Percentiles rank a stretch among this genome's conserved stretches.
phyloP scores from a whole-genome alignment of 2,113 vertebrate genomes.

The Marcusenius ussheri region DNA sequence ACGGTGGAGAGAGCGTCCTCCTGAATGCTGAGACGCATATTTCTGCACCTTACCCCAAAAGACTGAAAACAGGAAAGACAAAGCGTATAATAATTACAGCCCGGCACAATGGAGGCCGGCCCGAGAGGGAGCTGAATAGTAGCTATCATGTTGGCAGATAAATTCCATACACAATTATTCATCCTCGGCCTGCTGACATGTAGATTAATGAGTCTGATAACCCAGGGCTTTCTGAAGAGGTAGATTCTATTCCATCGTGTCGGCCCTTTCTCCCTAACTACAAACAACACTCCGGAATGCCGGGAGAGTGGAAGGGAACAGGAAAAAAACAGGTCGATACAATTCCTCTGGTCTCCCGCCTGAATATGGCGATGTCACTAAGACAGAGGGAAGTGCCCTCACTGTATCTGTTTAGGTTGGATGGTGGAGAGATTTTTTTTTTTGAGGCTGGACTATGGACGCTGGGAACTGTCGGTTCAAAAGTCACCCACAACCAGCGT shows the following conservation, averaged over 20 bases:
- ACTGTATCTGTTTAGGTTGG: neutral
- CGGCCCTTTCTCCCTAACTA: slow-evolving; percentile 58
- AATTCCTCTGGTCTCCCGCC: slow-evolving; percentile 60
- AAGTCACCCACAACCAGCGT: neutral
- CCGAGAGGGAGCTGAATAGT: slow-evolving; percentile 77
- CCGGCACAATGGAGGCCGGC: slow-evolving; percentile 69
- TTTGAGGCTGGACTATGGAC: neutral
- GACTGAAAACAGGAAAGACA: slow-evolving; percentile 73
- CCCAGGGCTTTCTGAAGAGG: slow-evolving; percentile 82
- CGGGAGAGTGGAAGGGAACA: slow-evolving; percentile 26
- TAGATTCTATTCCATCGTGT: slow-evolving; percentile 77
- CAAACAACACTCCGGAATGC: slow-evolving; percentile 57
- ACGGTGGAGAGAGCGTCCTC: slow-evolving; percentile 65
- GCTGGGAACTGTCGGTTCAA: neutral
- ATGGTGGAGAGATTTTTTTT: neutral
- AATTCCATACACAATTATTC: slow-evolving; percentile 99
- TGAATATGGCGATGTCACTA: slow-evolving; percentile 55
- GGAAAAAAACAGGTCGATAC: slow-evolving; percentile 54
- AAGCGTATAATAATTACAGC: slow-evolving; percentile 87
- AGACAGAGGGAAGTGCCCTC: slow-evolving; percentile 39
- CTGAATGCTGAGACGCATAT: slow-evolving; percentile 62
- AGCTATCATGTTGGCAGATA: slow-evolving; percentile 97
- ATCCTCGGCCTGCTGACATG: slow-evolving; percentile 92
- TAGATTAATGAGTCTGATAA: slow-evolving; percentile 99
- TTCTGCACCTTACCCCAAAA: slow-evolving; percentile 60